A percentile compares a stretch with the other conserved stretches of the same genome.
Evolutionary conservation across 2,797 vertebrate species (phyloP).

Genomic region (Prionace glauca): DNA sequence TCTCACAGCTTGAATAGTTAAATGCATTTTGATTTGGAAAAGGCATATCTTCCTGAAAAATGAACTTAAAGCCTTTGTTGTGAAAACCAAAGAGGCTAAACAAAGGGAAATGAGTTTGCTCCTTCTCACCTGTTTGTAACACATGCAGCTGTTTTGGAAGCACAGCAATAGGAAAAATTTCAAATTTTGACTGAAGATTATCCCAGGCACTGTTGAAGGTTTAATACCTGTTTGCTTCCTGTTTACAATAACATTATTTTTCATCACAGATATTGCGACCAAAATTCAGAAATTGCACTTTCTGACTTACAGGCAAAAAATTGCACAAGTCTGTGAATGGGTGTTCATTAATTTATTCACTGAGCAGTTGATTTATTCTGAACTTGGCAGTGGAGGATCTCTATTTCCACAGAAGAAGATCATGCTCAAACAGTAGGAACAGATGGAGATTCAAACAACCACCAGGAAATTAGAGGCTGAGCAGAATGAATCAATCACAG

Average conservation of each 20-base stretch:
- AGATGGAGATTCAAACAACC: too few species aligned
- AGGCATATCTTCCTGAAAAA: too few species aligned
- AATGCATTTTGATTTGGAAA: too few species aligned
- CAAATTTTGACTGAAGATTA: not conserved
- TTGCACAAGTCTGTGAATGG: not conserved
- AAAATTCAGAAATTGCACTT: not conserved
- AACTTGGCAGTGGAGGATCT: not conserved
- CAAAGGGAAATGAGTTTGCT: too few species aligned
- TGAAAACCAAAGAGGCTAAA: too few species aligned
- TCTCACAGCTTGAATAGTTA: too few species aligned
- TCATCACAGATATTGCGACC: not conserved
- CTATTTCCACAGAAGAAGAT: not conserved
- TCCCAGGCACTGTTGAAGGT: not conserved
- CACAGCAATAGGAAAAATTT: not conserved
- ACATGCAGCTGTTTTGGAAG: not conserved
- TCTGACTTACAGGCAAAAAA: not conserved
- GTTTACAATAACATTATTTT: not conserved
- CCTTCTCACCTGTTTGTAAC: too few species aligned
- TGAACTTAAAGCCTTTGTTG: too few species aligned
- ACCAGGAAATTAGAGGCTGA: too few species aligned
- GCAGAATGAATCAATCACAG: too few species aligned
- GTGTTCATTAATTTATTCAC: not conserved
- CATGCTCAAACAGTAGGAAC: not conserved
- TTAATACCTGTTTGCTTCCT: not conserved
- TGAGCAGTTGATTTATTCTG: not conserved